Evolutionary conservation across 2,888 invertebrate species (phyloP).

Genomic region (Drosophila rellima): DNA sequence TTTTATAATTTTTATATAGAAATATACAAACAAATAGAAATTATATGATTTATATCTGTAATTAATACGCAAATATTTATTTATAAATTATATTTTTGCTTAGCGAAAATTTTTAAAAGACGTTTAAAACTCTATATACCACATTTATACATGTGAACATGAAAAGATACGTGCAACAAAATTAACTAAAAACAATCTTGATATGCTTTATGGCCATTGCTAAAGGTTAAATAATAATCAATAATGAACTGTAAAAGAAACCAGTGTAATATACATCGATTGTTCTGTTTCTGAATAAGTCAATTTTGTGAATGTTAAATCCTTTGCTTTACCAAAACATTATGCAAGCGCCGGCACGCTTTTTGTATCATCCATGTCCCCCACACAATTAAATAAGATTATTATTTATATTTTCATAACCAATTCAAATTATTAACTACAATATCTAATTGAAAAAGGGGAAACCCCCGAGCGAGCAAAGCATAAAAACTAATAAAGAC

Average conservation of each 20-base stretch:
- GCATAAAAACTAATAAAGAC: slow-evolving; percentile 55
- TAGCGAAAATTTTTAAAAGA: slow-evolving; percentile 68
- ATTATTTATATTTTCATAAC: slow-evolving; percentile 48
- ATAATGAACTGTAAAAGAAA: slow-evolving; percentile 28
- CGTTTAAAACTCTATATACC: slow-evolving; percentile 34
- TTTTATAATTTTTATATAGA: slow-evolving; percentile 68
- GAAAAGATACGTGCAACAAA: slow-evolving; percentile 24
- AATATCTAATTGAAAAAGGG: slow-evolving; percentile 34
- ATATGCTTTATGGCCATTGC: slow-evolving; percentile 49
- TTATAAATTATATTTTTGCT: slow-evolving; percentile 64
- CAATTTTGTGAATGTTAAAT: slow-evolving; percentile 30
- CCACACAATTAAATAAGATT: slow-evolving; percentile 31
- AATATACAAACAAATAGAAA: slow-evolving; percentile 42
- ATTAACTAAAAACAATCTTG: slow-evolving; percentile 29
- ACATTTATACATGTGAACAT: slow-evolving; percentile 18
- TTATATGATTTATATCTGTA: slow-evolving; percentile 56
- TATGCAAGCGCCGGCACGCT: slow-evolving; percentile 58
- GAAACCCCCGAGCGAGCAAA: slow-evolving; percentile 38
- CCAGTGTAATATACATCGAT: slow-evolving; percentile 50
- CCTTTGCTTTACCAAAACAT: slow-evolving; percentile 28
- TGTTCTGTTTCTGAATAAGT: slow-evolving; percentile 49
- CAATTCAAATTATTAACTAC: slow-evolving; percentile 40
- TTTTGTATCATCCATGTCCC: slow-evolving; percentile 26
- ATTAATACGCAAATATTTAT: slow-evolving; percentile 51
- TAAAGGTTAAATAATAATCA: slow-evolving; percentile 48